Conservation (phyloP, 2,113 vertebrate genomes). For the Semicossyphus pulcher region DNA sequence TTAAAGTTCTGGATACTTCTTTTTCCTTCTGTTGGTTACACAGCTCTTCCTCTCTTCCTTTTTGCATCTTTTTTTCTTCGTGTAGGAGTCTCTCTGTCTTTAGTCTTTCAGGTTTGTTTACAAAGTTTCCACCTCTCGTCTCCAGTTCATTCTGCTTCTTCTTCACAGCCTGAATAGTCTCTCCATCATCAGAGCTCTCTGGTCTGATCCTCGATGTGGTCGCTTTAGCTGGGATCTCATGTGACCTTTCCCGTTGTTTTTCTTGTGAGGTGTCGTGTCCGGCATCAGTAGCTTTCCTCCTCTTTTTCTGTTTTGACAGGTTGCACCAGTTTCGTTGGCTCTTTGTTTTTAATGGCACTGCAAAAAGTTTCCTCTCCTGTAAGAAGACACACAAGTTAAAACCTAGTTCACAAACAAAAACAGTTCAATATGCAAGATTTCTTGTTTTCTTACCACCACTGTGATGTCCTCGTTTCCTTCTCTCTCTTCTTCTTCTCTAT, state of each 20-base stretch:
- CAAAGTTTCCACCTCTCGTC: neutral
- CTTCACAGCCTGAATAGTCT: neutral
- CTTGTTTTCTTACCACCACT: conserved; percentile 76
- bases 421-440: neutral
- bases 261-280: neutral
- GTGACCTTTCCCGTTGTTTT: accelerated
- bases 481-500: conserved; percentile 41
- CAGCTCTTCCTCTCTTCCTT: neutral
- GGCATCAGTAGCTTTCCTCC: neutral
- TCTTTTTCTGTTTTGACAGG: neutral
- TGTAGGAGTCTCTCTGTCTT: neutral
- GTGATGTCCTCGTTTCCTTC: conserved; percentile 64
- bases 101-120: neutral
- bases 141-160: neutral
- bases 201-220: accelerated
- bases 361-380: conserved; percentile 61
- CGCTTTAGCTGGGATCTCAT: neutral
- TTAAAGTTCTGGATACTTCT: neutral
- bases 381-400: conserved; percentile 1
- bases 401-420: neutral
- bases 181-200: neutral
- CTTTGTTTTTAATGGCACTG: conserved; percentile 28
- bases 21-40: neutral
- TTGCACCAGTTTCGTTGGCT: conserved; percentile 10
- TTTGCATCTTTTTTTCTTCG: neutral